phyloP scores from a whole-genome alignment of 1,140 invertebrate species.

The Liolophura sinensis region DNA sequence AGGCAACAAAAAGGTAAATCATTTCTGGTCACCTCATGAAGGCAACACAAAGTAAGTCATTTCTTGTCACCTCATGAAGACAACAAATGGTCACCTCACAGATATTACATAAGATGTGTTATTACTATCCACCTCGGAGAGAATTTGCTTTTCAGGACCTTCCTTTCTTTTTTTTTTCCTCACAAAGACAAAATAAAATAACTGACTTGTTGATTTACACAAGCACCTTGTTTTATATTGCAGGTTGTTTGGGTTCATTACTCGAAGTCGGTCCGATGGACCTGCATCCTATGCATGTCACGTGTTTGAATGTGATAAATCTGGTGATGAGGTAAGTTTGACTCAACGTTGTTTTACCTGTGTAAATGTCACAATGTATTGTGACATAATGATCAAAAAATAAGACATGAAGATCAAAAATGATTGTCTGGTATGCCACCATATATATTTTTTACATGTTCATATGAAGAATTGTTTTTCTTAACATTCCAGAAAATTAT shows the following conservation, averaged over 20 bases:
- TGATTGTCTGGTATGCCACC: too few relatives aligned
- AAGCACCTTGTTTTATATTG: conserved; percentile 5
- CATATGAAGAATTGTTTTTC: too few relatives aligned
- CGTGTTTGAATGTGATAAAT: conserved; percentile 54
- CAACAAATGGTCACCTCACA: conserved; percentile 61
- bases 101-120: conserved; percentile 59
- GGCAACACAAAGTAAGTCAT: neutral
- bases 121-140: neutral
- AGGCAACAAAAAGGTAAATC: neutral
- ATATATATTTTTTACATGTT: too few relatives aligned
- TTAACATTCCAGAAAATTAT: too few relatives aligned
- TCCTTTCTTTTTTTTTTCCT: too few relatives aligned
- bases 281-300: conserved; percentile 50
- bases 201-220: neutral
- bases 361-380: neutral
- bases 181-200: too few relatives aligned
- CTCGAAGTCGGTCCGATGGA: conserved; percentile 34
- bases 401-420: too few relatives aligned
- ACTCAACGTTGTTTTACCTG: neutral
- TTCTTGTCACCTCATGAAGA: neutral
- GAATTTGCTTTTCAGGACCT: too few relatives aligned
- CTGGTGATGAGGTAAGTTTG: conserved; percentile 46
- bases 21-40: neutral
- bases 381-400: too few relatives aligned
- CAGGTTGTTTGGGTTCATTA: conserved; percentile 57